Conservation (phyloP, 2,888 invertebrate species). For the Platerodrilus igneus region DNA sequence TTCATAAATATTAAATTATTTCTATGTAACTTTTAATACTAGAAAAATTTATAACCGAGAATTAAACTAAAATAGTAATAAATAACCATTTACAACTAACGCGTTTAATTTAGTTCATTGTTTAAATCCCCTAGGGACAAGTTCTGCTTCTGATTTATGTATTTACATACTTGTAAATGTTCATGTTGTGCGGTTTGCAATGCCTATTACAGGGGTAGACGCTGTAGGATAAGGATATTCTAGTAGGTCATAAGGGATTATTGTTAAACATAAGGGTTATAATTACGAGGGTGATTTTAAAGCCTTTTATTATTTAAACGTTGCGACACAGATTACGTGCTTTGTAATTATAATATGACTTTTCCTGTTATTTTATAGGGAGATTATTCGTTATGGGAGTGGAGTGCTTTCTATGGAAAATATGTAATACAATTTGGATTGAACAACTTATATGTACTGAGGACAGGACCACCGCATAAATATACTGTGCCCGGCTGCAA, state of each 20-base stretch:
- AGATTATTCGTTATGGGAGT: no score
- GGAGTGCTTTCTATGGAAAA: no score
- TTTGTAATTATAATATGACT: constrained; percentile 19
- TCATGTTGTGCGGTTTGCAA: constrained; percentile 20
- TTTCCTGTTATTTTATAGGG: constrained; percentile 19
- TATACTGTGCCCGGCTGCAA: no score
- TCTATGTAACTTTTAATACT: no score
- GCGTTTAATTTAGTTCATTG: constrained; percentile 24
- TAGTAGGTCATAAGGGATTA: constrained; percentile 25
- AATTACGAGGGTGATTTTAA: constrained; percentile 22
- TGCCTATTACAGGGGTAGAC: constrained; percentile 19
- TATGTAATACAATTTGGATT: no score
- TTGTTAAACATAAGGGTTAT: constrained; percentile 24
- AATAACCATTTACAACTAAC: constrained; percentile 23
- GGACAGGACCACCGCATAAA: no score
- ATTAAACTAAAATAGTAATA: constrained; percentile 26
- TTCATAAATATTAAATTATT: no score
- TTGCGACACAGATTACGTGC: constrained; percentile 15
- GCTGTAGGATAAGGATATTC: constrained; percentile 15
- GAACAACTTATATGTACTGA: no score
- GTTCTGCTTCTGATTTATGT: constrained; percentile 29
- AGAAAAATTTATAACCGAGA: constrained; percentile 22
- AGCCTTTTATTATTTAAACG: constrained; percentile 11
- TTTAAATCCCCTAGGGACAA: constrained; percentile 25
- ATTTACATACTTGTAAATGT: constrained; percentile 32